Percentiles rank a stretch among this genome's conserved stretches.
Evolutionary conservation across 2,113 vertebrate genomes (phyloP).

Genomic region (Alosa alosa): DNA sequence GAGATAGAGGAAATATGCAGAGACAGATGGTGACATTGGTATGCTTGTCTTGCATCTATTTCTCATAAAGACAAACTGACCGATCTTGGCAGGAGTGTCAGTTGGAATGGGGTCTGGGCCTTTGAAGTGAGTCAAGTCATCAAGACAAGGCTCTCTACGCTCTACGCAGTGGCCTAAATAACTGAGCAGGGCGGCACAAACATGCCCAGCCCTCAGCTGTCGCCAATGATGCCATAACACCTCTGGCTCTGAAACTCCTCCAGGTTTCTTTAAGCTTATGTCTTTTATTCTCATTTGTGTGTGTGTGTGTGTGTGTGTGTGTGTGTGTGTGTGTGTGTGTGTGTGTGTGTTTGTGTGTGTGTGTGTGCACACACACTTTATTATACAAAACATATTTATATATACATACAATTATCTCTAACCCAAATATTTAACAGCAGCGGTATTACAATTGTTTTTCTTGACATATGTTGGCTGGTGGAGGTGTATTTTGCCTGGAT

Average conservation of each 20-base stretch:
- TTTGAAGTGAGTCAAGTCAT: constrained; percentile 12
- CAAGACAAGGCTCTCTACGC: not conserved
- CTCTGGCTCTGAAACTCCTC: not conserved
- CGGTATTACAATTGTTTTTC: not conserved
- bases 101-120: not conserved
- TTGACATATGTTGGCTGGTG: not conserved
- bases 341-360: not conserved
- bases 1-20: not conserved
- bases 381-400: not conserved
- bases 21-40: constrained; percentile 13
- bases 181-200: not conserved
- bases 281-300: not conserved
- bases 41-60: constrained; percentile 12
- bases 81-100: constrained; percentile 12
- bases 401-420: not conserved
- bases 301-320: not conserved
- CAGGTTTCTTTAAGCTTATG: not conserved
- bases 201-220: not conserved
- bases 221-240: not conserved
- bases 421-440: not conserved
- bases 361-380: not conserved
- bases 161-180: not conserved
- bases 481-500: not conserved
- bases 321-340: not conserved
- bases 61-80: constrained; percentile 1